Evolutionary conservation across 1,140 invertebrate genomes (phyloP), one percentile per base, ranked within the genome.

Genomic region (Drosophila athabasca): DNA sequence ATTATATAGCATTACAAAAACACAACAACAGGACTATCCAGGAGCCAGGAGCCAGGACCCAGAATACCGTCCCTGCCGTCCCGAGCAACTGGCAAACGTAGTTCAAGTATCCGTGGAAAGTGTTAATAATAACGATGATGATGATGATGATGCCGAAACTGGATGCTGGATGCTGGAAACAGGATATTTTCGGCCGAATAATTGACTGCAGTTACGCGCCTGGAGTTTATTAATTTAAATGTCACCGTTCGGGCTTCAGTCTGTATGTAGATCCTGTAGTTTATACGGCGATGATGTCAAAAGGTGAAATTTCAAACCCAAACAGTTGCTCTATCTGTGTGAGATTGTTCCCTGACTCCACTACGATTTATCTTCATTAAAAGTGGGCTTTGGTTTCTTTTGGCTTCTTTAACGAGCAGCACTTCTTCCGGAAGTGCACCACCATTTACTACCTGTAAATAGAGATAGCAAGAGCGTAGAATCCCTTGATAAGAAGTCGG

Each of bases 271-370:
- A 57, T 69, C 15, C 53, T 61, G 52, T 39, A 39, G 35, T 11
- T 39, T 39, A 39, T 13, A 39, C 35, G 5, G 35, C 46, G 24
- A 5, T 50, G 41, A 48, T 90, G 78, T 85, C 78, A 85, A 88
- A 79, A 90, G 88, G 88, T 90, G 83, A 90, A 90, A 90, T 89
- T 90, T 83, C 66, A 90, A 51, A 89, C 89, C 80, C 67, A 90
- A 90, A 88, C 80, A 88, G 43, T 64, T 55, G 22, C 31, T 24
- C 46, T 55, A 39, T 73, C 22, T 17, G 31, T 7, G 31, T 7
- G 5, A 11, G 15, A 8, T 13, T n/a, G 44, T 45, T 45, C 7
- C 29, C 29, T 15, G 13, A 7, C 31, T 58, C 54, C 55, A 51
- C 45, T 51, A 43, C 73, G 61, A 87, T 87, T 87, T 79, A 79